Conservation (phyloP, 2,888 invertebrate genomes). For the Nomada fucata region DNA sequence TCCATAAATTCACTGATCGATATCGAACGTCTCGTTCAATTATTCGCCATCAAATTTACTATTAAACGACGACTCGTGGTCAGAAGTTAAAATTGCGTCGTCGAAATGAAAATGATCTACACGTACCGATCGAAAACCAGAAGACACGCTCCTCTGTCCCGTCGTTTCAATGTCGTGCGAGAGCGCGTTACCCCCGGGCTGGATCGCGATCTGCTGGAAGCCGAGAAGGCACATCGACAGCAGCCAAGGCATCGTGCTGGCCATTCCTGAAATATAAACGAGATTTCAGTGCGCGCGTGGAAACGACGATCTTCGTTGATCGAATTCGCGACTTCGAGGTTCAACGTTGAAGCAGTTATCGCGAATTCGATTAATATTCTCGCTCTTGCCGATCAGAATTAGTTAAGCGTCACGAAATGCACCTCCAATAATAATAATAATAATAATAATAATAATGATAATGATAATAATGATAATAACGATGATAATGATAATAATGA, state of each 20-base stretch:
- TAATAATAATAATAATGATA: no score
- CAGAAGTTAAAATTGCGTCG: background rate
- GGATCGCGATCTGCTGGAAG: conserved; percentile 74
- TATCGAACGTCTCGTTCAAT: no score
- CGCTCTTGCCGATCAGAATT: conserved; percentile 10
- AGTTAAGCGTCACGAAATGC: conserved; percentile 27
- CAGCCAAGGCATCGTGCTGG: conserved; percentile 81
- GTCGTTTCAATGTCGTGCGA: conserved; percentile 79
- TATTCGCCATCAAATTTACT: no score
- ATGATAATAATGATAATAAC: no score
- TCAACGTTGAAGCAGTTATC: conserved; percentile 42
- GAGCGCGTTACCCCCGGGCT: conserved; percentile 68
- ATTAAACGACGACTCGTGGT: no score
- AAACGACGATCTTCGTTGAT: conserved; percentile 35
- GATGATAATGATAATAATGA: background rate
- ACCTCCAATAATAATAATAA: background rate
- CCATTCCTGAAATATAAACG: conserved; percentile 76
- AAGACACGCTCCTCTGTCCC: conserved; percentile 28
- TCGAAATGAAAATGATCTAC: background rate
- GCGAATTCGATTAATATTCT: conserved; percentile 26
- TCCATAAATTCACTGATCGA: no score
- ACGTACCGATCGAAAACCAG: conserved; percentile 67
- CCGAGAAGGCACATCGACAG: conserved; percentile 83
- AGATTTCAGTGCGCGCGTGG: conserved; percentile 26
- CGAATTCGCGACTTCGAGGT: conserved; percentile 48